phyloP scores from a whole-genome alignment of 2,888 invertebrate genomes.

The Scaptomyza reducta region DNA sequence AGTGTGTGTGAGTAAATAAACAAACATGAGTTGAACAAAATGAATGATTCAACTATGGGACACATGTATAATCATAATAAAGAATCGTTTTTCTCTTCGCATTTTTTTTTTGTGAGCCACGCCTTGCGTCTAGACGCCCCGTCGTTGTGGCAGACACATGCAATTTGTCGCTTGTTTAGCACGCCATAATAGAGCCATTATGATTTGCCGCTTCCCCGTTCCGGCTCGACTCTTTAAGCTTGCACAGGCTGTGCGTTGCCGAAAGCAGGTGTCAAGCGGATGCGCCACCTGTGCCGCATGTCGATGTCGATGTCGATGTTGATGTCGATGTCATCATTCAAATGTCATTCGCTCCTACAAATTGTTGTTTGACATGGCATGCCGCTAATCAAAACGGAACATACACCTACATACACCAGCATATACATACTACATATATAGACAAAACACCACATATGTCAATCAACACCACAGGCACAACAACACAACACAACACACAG shows the following conservation, averaged over 20 bases:
- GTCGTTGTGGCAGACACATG: conserved; percentile 46
- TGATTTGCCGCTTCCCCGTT: conserved; percentile 9
- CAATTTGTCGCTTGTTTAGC: conserved; percentile 77
- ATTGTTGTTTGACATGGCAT: conserved; percentile 81
- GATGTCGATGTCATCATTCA: conserved; percentile 72
- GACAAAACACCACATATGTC: conserved; percentile 43
- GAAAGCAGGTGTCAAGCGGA: conserved; percentile 66
- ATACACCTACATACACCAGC: conserved; percentile 39
- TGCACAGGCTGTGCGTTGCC: conserved; percentile 4
- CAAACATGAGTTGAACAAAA: conserved; percentile 27
- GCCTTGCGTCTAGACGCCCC: conserved; percentile 42
- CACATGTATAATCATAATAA: conserved; percentile 25
- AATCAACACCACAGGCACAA: conserved; percentile 42
- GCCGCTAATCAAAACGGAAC: conserved; percentile 78
- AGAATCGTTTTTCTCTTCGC: conserved; percentile 23
- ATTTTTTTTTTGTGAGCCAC: conserved; percentile 23
- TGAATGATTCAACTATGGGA: conserved; percentile 1
- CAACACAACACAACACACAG: neutral
- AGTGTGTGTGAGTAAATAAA: neutral
- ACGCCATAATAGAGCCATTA: conserved; percentile 74
- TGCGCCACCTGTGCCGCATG: conserved; percentile 66
- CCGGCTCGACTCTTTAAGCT: conserved; percentile 13
- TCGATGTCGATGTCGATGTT: conserved; percentile 11
- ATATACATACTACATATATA: neutral
- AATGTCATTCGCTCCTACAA: conserved; percentile 74